Base-by-base conservation (phyloP, 2,888 invertebrate genomes). In the Ligdia adustata region DNA sequence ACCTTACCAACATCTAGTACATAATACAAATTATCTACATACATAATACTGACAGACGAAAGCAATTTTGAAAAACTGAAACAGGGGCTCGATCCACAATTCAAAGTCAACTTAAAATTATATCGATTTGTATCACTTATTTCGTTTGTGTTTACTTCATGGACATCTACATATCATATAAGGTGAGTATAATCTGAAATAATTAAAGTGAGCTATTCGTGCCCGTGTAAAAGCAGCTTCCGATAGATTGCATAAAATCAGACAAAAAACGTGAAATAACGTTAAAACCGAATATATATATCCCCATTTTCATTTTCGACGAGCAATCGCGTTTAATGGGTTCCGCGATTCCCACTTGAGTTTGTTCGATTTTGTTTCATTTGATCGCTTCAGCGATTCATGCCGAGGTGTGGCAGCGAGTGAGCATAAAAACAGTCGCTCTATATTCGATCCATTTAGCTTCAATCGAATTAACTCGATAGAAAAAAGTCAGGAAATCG, bases 311-410 rank as follows among this genome's bases (percentile, higher is more conserved):
- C 79, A 87, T 88, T 86, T 88, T 83, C 79, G 85, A 86, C 86
- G 85, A 85, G 84, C 83, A 83, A 82, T 83, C 82, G 80, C 72
- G 75, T 80, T 85, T 82, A 86, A 87, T 87, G 80, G 86, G 79
- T 80, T 81, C 74, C 79, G 65, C 77, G 80, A 85, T 80, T 84
- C 85, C 83, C 87, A 81, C 87, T 86, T 87, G 82, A 82, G 74
- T 84, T 79, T 75, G 79, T 84, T 77, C 80, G 72, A 82, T 81
- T 82, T 82, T 80, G 79, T 84, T 82, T 77, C 79, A 80, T 82
- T 83, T 75, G 78, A 83, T 81, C 72, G 77, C 72, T 75, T 66
- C 66, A 69, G 39, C 76, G 71, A 79, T 76, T 75, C 72, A 75
- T 66, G 60, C 62, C 55, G 63, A 75, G 71, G 74, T 74, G 75